Percentiles rank a stretch among this genome's conserved stretches.
Conservation (phyloP, 2,888 invertebrate genomes). For the Drosophila suboccidentalis region DNA sequence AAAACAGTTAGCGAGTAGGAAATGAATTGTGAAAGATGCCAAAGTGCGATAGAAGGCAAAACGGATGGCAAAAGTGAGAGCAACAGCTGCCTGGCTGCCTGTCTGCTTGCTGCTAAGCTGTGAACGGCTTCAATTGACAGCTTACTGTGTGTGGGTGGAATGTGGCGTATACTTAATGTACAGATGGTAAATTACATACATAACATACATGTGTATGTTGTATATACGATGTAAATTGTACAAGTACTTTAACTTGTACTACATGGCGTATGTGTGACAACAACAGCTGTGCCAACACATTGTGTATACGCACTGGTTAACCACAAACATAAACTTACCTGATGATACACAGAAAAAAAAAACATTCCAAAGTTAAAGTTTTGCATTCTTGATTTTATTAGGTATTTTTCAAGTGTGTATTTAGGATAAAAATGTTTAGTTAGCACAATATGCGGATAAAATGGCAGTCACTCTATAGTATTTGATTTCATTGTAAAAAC, state of each 20-base stretch:
- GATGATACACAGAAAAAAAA: constrained; percentile 12
- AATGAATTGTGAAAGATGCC: constrained; percentile 55
- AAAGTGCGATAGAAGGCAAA: constrained; percentile 17
- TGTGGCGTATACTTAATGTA: constrained; percentile 34
- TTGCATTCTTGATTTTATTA: too few species aligned
- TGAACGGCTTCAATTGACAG: constrained; percentile 44
- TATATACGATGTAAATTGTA: constrained; percentile 4
- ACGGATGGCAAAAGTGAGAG: constrained; percentile 1
- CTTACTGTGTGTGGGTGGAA: constrained; percentile 16
- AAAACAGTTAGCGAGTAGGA: constrained; percentile 61
- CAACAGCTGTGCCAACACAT: constrained; percentile 28
- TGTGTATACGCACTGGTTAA: constrained; percentile 52
- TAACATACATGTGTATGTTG: constrained; percentile 10
- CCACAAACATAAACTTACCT: constrained; percentile 43
- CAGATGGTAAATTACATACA: constrained; percentile 1
- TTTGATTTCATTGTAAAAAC: too few species aligned
- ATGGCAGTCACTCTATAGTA: too few species aligned
- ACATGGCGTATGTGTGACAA: constrained; percentile 20
- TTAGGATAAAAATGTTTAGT: too few species aligned
- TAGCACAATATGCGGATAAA: too few species aligned
- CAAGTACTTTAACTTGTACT: constrained; percentile 18
- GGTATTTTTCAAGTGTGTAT: too few species aligned
- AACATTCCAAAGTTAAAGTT: too few species aligned
- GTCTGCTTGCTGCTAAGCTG: constrained; percentile 35
- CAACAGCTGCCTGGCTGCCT: constrained; percentile 38